Conservation (phyloP, 2,113 vertebrate species). For the Poeciliopsis occidentalis region DNA sequence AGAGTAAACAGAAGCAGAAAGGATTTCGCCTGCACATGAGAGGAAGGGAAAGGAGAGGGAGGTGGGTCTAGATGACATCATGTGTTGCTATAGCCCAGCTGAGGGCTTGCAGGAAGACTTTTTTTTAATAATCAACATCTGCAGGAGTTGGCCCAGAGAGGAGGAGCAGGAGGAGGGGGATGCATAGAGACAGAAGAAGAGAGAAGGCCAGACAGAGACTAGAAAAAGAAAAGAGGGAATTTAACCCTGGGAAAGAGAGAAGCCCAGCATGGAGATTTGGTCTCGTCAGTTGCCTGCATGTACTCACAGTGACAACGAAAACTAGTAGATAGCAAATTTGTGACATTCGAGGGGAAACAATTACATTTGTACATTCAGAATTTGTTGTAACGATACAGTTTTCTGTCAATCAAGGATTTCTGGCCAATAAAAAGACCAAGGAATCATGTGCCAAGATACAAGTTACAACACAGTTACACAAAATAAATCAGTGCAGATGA, state of each 20-base stretch:
- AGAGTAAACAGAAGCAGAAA: slow-evolving; percentile 32
- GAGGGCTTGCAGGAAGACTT: slow-evolving; percentile 77
- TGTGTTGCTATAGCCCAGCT: slow-evolving; percentile 83
- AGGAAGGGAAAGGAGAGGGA: slow-evolving; percentile 40
- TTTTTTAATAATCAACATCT: slow-evolving; percentile 74
- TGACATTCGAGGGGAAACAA: neutral
- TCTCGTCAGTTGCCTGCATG: neutral
- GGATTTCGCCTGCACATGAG: slow-evolving; percentile 55
- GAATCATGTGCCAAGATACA: neutral
- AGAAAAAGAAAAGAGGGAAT: slow-evolving; percentile 36
- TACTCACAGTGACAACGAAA: neutral
- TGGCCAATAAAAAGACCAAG: neutral
- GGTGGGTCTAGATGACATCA: slow-evolving; percentile 80
- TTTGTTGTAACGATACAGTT: neutral
- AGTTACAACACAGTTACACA: neutral
- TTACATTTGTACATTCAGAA: neutral
- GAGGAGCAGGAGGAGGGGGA: neutral
- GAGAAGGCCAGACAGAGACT: slow-evolving; percentile 43
- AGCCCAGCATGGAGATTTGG: neutral
- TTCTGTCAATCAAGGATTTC: neutral
- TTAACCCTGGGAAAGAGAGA: slow-evolving; percentile 37
- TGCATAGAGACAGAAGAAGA: neutral
- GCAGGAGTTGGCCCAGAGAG: slow-evolving; percentile 57
- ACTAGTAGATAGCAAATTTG: neutral
- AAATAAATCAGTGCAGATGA: neutral